Conservation (phyloP, 2,888 invertebrate genomes). For the Deilephila elpenor region DNA sequence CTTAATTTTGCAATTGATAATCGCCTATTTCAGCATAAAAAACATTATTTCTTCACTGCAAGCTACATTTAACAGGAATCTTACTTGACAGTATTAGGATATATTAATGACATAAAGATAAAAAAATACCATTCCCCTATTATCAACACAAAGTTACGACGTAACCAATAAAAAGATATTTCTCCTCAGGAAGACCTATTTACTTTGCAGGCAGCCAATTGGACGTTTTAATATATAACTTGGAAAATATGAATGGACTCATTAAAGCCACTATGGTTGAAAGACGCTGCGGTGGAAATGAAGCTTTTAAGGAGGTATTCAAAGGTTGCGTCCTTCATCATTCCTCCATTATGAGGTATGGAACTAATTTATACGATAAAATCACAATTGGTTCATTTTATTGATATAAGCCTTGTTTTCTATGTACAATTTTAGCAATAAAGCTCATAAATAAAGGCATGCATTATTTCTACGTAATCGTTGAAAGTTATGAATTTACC, state of each 20-base stretch:
- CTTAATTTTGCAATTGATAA: too few relatives aligned
- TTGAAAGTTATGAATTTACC: too few relatives aligned
- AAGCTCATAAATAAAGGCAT: too few relatives aligned
- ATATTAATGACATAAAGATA: too few relatives aligned
- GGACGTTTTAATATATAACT: constrained; percentile 65
- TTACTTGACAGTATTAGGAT: too few relatives aligned
- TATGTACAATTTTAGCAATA: too few relatives aligned
- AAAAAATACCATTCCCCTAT: too few relatives aligned
- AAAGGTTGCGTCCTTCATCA: constrained; percentile 55
- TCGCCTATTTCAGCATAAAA: too few relatives aligned
- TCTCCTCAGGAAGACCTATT: constrained; percentile 21
- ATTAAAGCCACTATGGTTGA: constrained; percentile 50
- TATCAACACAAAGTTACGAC: background rate
- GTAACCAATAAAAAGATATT: background rate
- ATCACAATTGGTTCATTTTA: constrained; percentile 28
- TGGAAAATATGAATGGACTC: constrained; percentile 62
- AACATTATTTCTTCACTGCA: too few relatives aligned
- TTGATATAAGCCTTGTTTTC: too few relatives aligned
- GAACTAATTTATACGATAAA: constrained; percentile 35
- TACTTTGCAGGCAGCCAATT: constrained; percentile 60
- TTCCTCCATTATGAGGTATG: constrained; percentile 56
- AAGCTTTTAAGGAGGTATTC: constrained; percentile 58
- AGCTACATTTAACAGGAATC: too few relatives aligned
- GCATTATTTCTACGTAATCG: too few relatives aligned
- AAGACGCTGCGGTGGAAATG: constrained; percentile 53